These are phyloP conservation scores for Pavo muticus DNA, from an alignment of 2,113 vertebrate species.

Conservation along the genomic window DNA sequence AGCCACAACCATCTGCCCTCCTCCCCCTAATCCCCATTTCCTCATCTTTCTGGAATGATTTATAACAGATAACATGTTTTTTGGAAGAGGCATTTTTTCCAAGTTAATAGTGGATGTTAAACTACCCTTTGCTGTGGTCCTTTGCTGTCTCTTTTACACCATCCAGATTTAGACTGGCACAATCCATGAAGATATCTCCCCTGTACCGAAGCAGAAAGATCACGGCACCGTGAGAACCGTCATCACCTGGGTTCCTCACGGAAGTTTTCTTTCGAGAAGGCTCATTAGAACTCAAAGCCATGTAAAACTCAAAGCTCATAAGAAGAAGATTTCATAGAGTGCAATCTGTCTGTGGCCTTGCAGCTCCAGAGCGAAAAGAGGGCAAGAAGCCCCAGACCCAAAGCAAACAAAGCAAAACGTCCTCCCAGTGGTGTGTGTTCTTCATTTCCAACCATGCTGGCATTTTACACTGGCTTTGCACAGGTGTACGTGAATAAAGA, in stretches of 20 bases:
- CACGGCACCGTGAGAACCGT: neutral
- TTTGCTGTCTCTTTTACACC: slow-evolving; percentile 29
- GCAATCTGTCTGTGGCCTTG: neutral
- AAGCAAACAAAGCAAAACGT: slow-evolving; percentile 53
- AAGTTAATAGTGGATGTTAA: slow-evolving; percentile 21
- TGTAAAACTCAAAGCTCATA: slow-evolving; percentile 20
- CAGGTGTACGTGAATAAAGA: neutral
- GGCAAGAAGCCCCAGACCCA: neutral
- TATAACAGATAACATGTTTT: slow-evolving; percentile 47
- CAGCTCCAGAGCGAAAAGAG: neutral
- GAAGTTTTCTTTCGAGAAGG: slow-evolving; percentile 49
- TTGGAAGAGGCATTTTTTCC: neutral
- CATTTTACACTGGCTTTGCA: neutral
- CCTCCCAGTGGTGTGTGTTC: neutral
- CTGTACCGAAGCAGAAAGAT: slow-evolving; percentile 43
- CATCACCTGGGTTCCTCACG: slow-evolving; percentile 55
- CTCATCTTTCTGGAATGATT: slow-evolving; percentile 57
- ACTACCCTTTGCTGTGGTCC: slow-evolving; percentile 14
- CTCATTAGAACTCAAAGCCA: slow-evolving; percentile 44
- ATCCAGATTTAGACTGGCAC: slow-evolving; percentile 30
- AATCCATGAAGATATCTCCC: slow-evolving; percentile 34
- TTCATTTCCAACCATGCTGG: neutral
- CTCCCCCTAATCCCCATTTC: slow-evolving; percentile 31
- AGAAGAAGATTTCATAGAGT: slow-evolving; percentile 24
- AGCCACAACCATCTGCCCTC: neutral